phyloP scores from a whole-genome alignment of 1,140 invertebrate species.

The Grapholita molesta region DNA sequence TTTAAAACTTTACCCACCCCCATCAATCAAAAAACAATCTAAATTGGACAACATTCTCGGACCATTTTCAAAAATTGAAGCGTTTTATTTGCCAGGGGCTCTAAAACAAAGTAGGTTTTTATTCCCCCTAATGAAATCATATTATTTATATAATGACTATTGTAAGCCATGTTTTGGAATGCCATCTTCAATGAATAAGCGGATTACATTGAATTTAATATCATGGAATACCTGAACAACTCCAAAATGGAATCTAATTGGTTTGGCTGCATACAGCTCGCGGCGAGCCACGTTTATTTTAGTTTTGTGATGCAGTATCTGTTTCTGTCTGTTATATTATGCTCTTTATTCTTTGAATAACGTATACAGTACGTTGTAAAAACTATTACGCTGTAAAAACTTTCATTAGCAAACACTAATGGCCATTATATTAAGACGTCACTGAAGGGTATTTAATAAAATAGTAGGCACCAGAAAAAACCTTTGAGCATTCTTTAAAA shows the following conservation, averaged over 20 bases:
- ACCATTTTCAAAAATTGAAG: constrained; percentile 28
- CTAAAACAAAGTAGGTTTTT: constrained; percentile 30
- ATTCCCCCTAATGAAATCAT: constrained; percentile 28
- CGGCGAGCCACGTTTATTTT: background rate
- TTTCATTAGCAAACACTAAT: background rate
- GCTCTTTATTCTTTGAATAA: background rate
- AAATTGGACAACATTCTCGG: constrained; percentile 48
- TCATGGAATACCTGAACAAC: background rate
- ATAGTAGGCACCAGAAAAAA: background rate
- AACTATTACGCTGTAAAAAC: background rate
- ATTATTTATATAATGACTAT: background rate
- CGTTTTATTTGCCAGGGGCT: constrained; percentile 22
- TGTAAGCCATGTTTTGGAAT: background rate
- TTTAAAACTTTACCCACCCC: constrained; percentile 46
- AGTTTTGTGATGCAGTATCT: background rate
- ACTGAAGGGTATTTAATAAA: background rate
- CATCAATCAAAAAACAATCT: constrained; percentile 60
- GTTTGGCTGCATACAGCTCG: background rate
- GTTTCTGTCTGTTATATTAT: background rate
- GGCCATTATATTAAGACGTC: background rate
- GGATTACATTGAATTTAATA: background rate
- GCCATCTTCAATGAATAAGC: background rate
- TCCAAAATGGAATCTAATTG: background rate
- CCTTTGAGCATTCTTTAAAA: background rate
- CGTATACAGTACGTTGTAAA: background rate